Evolutionary conservation across 2,888 invertebrate genomes (phyloP).

Genomic region (Clitarchus hookeri): DNA sequence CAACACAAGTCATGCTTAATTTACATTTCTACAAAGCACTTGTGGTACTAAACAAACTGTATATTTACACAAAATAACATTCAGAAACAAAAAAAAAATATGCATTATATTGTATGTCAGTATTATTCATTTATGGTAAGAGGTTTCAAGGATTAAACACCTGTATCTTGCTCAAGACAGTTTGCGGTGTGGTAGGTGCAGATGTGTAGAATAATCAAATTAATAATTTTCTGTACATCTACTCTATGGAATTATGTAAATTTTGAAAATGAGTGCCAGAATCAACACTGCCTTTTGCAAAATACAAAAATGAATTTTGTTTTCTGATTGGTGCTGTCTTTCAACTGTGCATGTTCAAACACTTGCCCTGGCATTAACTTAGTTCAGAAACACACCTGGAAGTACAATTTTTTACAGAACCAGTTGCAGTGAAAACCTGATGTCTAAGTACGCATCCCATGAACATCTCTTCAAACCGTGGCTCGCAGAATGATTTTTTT

Average conservation of each 20-base stretch:
- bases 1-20: too few relatives aligned
- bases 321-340: neutral
- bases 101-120: neutral
- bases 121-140: neutral
- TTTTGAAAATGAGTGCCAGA: too few relatives aligned
- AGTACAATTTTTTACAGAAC: neutral
- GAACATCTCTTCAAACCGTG: neutral
- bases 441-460: neutral
- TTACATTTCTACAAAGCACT: neutral
- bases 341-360: neutral
- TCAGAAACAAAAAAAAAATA: neutral
- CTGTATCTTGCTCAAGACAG: neutral
- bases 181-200: too few relatives aligned
- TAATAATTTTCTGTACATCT: too few relatives aligned
- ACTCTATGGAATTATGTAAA: too few relatives aligned
- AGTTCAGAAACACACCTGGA: neutral
- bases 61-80: neutral
- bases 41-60: neutral
- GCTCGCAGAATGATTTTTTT: too few relatives aligned
- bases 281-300: too few relatives aligned
- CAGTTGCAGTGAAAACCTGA: neutral
- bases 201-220: too few relatives aligned
- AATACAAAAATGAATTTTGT: neutral
- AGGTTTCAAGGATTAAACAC: neutral
- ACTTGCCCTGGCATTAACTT: neutral